Base-by-base conservation (phyloP, 1,140 invertebrate species). In the Anagrus nilaparvatae region DNA sequence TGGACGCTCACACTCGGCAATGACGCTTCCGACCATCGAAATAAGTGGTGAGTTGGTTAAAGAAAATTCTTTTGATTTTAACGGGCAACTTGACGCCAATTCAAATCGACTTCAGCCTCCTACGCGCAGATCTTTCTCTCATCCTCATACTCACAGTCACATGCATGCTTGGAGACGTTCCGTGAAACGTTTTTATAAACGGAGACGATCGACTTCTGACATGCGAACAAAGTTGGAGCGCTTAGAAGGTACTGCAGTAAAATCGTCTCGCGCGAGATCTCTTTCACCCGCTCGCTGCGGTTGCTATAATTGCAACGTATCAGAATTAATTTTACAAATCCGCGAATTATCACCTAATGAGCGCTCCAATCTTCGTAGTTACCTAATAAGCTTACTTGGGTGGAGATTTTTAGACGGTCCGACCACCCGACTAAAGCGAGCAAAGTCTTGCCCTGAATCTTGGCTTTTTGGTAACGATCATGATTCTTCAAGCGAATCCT, bases 251-350 rank as follows among this genome's bases (percentile, higher is more conserved):
- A 7, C 31, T 39, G 5, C 16, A 21, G 8, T 20, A 31, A 2
- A 54, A 58, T 44, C 51, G 58, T 59, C 56, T 14, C 53, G 56
- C 5, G 61, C 60, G n/a, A 49, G 58, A 16, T 61, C 59, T 8
- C 56, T 54, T 2, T 51, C 50, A 2, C 46, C 46, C 1, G 30
- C 52, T 23, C 47, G 46, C 16, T 63, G 60, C 50, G 43, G 56
- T 27, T 64, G 61, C 47, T 64, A 66, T 50, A 64, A 66, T 37
- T 66, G 61, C 50, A 64, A 62, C 40, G 58, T 66, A 0, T 61
- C 58, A 7, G 54, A 61, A 47, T 49, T 64, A 46, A 66, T 66
- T 4, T 23, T 55, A 10, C 55, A 54, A 21, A 63, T 60, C 37
- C 48, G 46, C 8, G 53, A 62, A 27, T 43, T 66, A 5, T 57